Evolutionary conservation across 2,797 vertebrate species (phyloP).

Genomic region (Hybognathus amarus): DNA sequence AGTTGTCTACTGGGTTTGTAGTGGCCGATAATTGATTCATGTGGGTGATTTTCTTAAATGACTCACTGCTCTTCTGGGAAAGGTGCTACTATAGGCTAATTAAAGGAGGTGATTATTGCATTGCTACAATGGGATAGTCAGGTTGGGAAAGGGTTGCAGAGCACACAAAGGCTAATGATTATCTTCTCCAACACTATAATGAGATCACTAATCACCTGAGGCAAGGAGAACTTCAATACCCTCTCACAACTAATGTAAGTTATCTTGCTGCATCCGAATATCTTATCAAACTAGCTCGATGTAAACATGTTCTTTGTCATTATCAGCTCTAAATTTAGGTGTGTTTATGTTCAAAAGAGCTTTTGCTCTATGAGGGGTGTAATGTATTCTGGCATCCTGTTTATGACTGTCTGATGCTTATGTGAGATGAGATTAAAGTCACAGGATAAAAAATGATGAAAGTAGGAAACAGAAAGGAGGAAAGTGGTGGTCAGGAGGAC

Average conservation of each 20-base stretch:
- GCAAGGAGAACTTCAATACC: constrained; percentile 64
- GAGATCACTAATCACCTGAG: constrained; percentile 76
- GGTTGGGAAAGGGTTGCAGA: constrained; percentile 49
- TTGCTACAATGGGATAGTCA: constrained; percentile 62
- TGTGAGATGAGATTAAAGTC: constrained; percentile 22
- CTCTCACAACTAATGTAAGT: constrained; percentile 61
- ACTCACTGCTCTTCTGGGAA: constrained; percentile 63
- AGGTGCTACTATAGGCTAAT: constrained; percentile 75
- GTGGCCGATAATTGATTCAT: constrained; percentile 52
- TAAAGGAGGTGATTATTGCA: constrained; percentile 73
- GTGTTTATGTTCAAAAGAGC: not conserved
- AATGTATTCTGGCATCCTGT: constrained; percentile 32
- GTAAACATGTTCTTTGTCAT: constrained; percentile 30
- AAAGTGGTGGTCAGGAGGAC: too few relatives aligned
- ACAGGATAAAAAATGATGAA: not conserved
- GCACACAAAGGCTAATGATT: constrained; percentile 74
- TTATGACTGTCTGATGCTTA: constrained; percentile 10
- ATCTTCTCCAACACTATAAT: constrained; percentile 58
- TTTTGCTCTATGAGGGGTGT: not conserved
- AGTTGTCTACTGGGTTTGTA: constrained; percentile 46
- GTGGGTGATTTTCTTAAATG: constrained; percentile 49
- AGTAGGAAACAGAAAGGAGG: not conserved
- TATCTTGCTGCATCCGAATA: constrained; percentile 32
- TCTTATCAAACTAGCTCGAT: constrained; percentile 34
- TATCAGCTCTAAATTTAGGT: not conserved